These are phyloP conservation scores for Marmota monax DNA, from an alignment of 2,113 vertebrate genomes.

Conservation along the genomic window DNA sequence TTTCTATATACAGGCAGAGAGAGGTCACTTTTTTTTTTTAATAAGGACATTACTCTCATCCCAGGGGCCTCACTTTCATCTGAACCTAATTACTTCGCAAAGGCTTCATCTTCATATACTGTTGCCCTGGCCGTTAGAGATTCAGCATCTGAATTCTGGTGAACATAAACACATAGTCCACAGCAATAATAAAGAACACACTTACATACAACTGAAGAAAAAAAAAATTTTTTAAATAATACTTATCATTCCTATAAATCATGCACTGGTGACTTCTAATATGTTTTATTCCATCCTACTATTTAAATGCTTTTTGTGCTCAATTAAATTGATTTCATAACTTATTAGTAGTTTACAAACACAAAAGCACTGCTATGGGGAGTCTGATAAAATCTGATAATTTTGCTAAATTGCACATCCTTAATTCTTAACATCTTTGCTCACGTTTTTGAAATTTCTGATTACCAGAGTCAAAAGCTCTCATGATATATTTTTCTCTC, in stretches of 20 bases:
- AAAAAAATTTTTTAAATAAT: neutral
- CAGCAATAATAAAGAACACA: neutral
- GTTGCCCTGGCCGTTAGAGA: rapidly evolving
- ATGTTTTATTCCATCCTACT: slow-evolving; percentile 32
- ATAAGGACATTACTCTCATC: neutral
- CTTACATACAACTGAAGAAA: neutral
- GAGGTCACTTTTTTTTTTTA: neutral
- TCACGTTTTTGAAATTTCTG: neutral
- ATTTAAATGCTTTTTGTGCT: slow-evolving; percentile 4
- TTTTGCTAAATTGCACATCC: neutral
- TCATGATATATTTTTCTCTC: neutral
- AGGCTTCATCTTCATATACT: neutral
- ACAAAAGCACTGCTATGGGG: neutral
- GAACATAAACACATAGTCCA: neutral
- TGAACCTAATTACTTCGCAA: neutral
- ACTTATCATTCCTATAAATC: neutral
- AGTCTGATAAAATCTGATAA: slow-evolving; percentile 47
- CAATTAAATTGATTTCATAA: slow-evolving; percentile 52
- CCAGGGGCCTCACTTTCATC: neutral
- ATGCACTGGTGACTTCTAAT: neutral
- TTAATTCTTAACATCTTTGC: neutral
- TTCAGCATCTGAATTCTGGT: neutral
- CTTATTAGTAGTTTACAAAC: slow-evolving; percentile 39
- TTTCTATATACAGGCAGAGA: rapidly evolving
- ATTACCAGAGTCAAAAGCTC: neutral